phyloP scores from a whole-genome alignment of 2,888 invertebrate species.

The Hydrotaea cyrtoneurina region DNA sequence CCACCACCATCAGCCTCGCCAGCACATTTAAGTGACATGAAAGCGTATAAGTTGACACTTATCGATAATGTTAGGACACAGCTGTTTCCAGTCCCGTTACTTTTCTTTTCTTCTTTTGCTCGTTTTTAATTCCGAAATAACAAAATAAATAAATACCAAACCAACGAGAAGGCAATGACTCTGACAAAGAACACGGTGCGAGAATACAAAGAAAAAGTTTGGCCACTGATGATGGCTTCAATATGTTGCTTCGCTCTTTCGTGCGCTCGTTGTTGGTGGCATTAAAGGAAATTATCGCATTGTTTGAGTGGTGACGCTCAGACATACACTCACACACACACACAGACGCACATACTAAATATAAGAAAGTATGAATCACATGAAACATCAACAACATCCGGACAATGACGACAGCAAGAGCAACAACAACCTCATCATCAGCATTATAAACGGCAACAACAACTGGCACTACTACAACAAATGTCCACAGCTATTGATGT shows the following conservation, averaged over 20 bases:
- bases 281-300: slow-evolving; percentile 62
- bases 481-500: slow-evolving; percentile 26
- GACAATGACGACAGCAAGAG: slow-evolving; percentile 17
- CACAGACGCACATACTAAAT: neutral
- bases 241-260: slow-evolving; percentile 58
- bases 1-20: slow-evolving; percentile 19
- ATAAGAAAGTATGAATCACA: slow-evolving; percentile 48
- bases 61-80: slow-evolving; percentile 67
- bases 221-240: slow-evolving; percentile 57
- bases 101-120: neutral
- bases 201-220: slow-evolving; percentile 41
- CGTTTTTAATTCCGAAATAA: slow-evolving; percentile 43
- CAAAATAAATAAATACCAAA: slow-evolving; percentile 20
- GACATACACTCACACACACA: slow-evolving; percentile 3
- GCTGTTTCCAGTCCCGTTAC: slow-evolving; percentile 60
- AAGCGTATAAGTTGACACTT: slow-evolving; percentile 67
- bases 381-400: slow-evolving; percentile 32
- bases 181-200: neutral
- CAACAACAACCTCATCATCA: neutral
- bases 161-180: neutral
- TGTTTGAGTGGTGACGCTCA: slow-evolving; percentile 14
- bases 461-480: slow-evolving; percentile 9
- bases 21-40: slow-evolving; percentile 64
- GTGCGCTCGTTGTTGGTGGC: slow-evolving; percentile 24
- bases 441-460: neutral